phyloP scores from a whole-genome alignment of 1,140 invertebrate species.

The Acromyrmex charruanus region DNA sequence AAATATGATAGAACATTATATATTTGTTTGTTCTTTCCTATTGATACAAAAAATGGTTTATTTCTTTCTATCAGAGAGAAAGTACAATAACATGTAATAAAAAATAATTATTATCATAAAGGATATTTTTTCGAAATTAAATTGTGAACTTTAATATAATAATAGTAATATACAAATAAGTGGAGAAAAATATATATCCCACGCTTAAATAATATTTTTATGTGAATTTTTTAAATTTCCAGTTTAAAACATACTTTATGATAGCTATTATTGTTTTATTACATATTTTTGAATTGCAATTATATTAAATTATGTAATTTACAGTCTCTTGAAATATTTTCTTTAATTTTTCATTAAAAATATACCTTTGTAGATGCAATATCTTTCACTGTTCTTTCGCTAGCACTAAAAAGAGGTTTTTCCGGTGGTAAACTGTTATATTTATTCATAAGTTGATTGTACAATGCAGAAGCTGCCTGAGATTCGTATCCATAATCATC shows the following conservation, averaged over 20 bases:
- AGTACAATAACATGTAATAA: no score
- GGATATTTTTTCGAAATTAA: no score
- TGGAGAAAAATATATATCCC: no score
- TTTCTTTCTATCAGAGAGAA: no score
- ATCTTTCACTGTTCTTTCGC: slow-evolving; percentile 84
- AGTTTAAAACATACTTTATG: no score
- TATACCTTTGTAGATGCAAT: slow-evolving; percentile 86
- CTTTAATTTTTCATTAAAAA: slow-evolving; percentile 1
- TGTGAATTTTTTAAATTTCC: no score
- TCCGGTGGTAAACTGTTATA: slow-evolving; percentile 91
- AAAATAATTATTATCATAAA: no score
- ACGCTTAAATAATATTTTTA: no score
- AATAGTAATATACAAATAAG: no score
- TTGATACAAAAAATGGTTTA: neutral
- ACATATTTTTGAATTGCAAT: no score
- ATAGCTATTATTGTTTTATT: no score
- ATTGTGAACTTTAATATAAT: no score
- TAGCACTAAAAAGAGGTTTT: slow-evolving; percentile 82
- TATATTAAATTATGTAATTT: neutral
- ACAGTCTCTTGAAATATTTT: neutral
- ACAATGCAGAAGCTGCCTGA: slow-evolving; percentile 92
- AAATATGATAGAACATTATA: neutral
- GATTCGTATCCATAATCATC: slow-evolving; percentile 97
- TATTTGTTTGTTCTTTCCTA: neutral
- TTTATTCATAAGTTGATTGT: slow-evolving; percentile 94